Evolutionary conservation across 2,888 invertebrate species (phyloP), one percentile per base, ranked within the genome.

Genomic region (Caenorhabditis sp.): DNA sequence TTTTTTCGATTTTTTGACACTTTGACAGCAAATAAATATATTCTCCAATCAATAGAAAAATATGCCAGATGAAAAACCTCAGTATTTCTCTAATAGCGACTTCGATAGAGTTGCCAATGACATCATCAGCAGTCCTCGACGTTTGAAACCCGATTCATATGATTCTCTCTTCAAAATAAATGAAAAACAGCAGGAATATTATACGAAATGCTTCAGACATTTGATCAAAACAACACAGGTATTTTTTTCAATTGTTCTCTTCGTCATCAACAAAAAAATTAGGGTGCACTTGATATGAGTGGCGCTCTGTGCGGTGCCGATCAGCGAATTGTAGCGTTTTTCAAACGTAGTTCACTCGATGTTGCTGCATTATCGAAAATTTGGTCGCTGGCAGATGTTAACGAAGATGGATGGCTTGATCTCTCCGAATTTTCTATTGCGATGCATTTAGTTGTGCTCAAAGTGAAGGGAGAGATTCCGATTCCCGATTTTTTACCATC

Each of bases 341-440:
- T 87, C 76, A 70, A 78, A 31, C 81, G 83, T 53, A 81, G 81
- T 58, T 73, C 77, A 0, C 69, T 86, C 27, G 81, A 82, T 61
- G 75, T 79, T 49, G 71, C 72, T 17, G 68, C 79, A 4, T 69
- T 87, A 8, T 84, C 84, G 10, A 80, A 77, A 54, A 81, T 81
- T 27, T 87, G 87, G 87, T 58, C 79, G n/a, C 72, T 88, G 55
- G 82, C 87, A 12, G 87, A 87, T 65, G 84, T 87, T 6, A 87
- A 87, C 58, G 86, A 84, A 58, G 87, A 87, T 58, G 87, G 87
- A 19, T 88, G 84, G 81, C 64, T 87, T 61, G 85, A 87, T 69
- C 63, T 82, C 27, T 69, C 74, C n/a, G 87, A 87, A 64, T 87
- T 87, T 74, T 72, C 81, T 17, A 80, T 78, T 17, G 87, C 87